Evolutionary conservation across 2,113 vertebrate genomes (phyloP), one percentile per base, ranked within the genome.

Genomic region (Scomber colias): DNA sequence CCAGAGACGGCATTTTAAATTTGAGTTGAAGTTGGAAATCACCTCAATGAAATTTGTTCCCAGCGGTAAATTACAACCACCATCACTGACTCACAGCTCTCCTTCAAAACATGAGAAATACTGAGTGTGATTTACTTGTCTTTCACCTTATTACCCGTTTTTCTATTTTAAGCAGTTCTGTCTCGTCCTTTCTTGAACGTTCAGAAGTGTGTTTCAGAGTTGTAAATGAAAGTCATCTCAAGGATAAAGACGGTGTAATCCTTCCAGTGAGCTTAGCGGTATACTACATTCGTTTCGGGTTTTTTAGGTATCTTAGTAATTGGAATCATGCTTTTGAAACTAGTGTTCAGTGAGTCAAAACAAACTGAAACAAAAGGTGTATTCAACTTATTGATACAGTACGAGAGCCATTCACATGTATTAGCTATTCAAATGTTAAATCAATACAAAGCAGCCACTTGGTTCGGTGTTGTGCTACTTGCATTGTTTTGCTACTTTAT

Each of bases 401-500:
- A 19, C 14, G 55, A 11, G 17, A 53, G 15, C 21, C 46, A 64
- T 45, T 72, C 67, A 16, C 56, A 8, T 45, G 63, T 62, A 51
- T 70, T 78, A 70, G 69, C 2, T 62, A 74, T 89, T 85, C 45
- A 68, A 35, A 70, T 56, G 15, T 45, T 67, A 60, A 65, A 75
- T 54, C 31, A 66, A 35, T 66, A 24, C 60, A 78, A 71, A 71
- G 40, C 66, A 81, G 61, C 69, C 70, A 59, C 44, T 75, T 31
- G 46, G 44, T 65, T 73, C 64, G 65, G 55, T 55, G 59, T 72
- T 71, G 24, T 27, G 81, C 60, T 70, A 60, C 59, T 70, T 64
- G 62, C 10, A 15, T 77, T 80, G 81, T 81, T 81, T 72, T 83
- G 78, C 73, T 72, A 71, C 70, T 89, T 87, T 90, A 87, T 91